Evolutionary conservation across 2,888 invertebrate species (phyloP), one percentile per base, ranked within the genome.

Genomic region (Corbicula japonica): DNA sequence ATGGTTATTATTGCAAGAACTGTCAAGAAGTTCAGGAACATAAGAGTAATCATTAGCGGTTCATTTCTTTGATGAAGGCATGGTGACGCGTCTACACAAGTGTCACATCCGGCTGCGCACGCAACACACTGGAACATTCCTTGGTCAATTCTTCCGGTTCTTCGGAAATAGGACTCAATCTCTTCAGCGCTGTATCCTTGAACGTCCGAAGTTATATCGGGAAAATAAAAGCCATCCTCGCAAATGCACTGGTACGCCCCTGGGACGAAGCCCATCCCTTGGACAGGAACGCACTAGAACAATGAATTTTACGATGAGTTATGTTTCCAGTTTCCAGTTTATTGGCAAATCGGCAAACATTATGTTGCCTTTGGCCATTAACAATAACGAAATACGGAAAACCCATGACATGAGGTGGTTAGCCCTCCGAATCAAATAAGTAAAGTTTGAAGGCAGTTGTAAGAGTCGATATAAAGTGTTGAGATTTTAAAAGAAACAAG

Each of bases 181-280:
- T 85, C 85, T 8, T 68, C 73, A 0, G 92, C 92, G 8, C 78
- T 81, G 80, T 86, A 92, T 12, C 87, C 85, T 52, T 83, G 85
- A 1, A 76, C 15, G 0, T 41, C 28, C 6, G 87, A 73, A 5
- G 63, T 50, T 3, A 76, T 56, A 41, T 86, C 74, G 0, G 90
- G 95, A 54, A 91, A 92, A 74, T 90, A 92, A 75, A 83, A 92
- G 0, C 92, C 92, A 5, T 80, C 73, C 8, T 60, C 21, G 61
- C 92, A 92, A 6, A 58, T 73, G 66, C 92, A 92, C 5, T 66
- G 44, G 68, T 92, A 92, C 0, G 92, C 84, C 1, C 92, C 91
- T 6, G 91, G 80, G 44, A 76, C 78, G 78, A 92, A 92, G 1
- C 92, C 92, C 23, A 80, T 75, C 6, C 90, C 90, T 1, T 56